These are phyloP conservation scores for Drosophila nannoptera DNA, from an alignment of 1,140 invertebrate genomes.

Conservation along the genomic window DNA sequence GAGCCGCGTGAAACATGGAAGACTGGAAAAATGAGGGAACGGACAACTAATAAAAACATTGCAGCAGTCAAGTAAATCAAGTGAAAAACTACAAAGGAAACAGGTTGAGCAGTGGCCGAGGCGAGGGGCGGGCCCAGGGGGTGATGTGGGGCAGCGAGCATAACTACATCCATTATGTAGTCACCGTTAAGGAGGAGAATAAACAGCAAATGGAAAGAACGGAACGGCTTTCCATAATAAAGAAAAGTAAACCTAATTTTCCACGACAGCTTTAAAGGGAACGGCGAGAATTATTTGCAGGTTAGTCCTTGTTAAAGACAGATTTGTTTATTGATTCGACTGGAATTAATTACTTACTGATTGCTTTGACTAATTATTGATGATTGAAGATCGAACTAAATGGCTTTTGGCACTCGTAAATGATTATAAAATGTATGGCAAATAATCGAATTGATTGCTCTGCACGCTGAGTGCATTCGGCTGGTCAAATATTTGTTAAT, in stretches of 20 bases:
- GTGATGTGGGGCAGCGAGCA: conserved; percentile 25
- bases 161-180: conserved; percentile 5
- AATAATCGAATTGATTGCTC: conserved; percentile 25
- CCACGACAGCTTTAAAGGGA: too few relatives aligned
- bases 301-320: too few relatives aligned
- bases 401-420: conserved; percentile 50
- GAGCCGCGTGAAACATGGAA: conserved; percentile 11
- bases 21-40: conserved; percentile 50
- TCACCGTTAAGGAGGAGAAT: conserved; percentile 7
- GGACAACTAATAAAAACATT: conserved; percentile 71
- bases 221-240: too few relatives aligned
- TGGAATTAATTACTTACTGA: not conserved
- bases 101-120: not conserved
- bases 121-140: too few relatives aligned
- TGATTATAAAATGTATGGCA: conserved; percentile 42
- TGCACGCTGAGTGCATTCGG: conserved; percentile 31
- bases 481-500: conserved; percentile 45
- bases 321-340: not conserved
- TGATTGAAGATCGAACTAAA: conserved; percentile 31
- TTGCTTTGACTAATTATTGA: conserved; percentile 4
- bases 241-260: not conserved
- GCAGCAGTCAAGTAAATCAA: conserved; percentile 67
- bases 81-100: conserved; percentile 51
- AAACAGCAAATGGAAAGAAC: not conserved
- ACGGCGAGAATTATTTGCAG: too few relatives aligned